Percentiles rank a stretch among this genome's conserved stretches.
These are phyloP conservation scores for Danio kyathit DNA, from an alignment of 2,797 vertebrate genomes.

Conservation along the genomic window DNA sequence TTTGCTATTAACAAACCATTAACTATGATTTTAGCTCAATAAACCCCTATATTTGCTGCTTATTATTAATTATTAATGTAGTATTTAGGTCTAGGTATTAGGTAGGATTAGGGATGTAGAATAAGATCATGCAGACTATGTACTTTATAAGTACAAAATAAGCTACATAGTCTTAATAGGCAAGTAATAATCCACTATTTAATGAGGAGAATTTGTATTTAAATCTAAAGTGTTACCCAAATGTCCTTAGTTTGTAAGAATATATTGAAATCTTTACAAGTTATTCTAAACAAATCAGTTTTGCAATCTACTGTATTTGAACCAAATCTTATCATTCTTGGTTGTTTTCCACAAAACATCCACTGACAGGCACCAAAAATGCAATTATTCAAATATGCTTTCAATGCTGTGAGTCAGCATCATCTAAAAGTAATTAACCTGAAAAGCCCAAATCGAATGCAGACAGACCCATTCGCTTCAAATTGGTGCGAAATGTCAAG, in stretches of 20 bases:
- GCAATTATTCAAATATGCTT: conserved; percentile 14
- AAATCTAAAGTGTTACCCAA: no score
- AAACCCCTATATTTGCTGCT: no score
- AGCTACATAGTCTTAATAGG: no score
- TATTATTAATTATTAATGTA: no score
- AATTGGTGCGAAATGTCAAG: conserved; percentile 52
- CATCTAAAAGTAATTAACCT: conserved; percentile 42
- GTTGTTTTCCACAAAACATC: neutral
- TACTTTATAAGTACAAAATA: no score
- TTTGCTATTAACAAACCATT: no score
- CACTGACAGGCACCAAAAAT: neutral
- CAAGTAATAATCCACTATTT: no score
- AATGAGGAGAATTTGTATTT: no score
- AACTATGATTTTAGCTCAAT: no score
- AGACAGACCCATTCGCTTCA: conserved; percentile 20
- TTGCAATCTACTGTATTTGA: neutral
- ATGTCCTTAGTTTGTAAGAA: neutral
- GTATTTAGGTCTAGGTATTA: no score
- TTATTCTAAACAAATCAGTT: neutral
- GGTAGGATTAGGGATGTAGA: no score
- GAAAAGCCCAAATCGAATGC: conserved; percentile 17
- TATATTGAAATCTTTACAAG: neutral
- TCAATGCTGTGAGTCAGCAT: neutral
- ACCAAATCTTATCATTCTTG: neutral
- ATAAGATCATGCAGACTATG: no score